Percentiles rank a stretch among this genome's conserved stretches.
Conservation (phyloP, 2,113 vertebrate species). For the Geococcyx californianus region DNA sequence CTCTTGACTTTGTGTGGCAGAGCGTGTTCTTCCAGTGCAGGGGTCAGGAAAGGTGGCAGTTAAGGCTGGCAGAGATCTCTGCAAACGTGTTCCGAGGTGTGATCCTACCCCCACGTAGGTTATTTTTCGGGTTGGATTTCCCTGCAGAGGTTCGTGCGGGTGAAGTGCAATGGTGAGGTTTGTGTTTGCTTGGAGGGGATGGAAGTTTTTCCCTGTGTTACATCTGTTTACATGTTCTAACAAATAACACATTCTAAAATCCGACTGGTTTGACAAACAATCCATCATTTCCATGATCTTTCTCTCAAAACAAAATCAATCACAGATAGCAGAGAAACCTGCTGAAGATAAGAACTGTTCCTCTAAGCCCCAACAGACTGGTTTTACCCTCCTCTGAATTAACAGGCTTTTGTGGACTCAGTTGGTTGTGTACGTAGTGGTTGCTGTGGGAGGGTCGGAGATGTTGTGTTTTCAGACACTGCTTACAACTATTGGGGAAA, state of each 20-base stretch:
- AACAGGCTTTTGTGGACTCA: not conserved
- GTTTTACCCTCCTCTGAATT: not conserved
- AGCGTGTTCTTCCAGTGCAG: not conserved
- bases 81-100: not conserved
- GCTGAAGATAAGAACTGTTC: not conserved
- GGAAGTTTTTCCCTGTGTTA: not conserved
- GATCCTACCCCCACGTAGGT: not conserved
- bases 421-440: too few relatives aligned
- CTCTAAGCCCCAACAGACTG: not conserved
- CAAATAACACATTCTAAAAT: not conserved
- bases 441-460: not conserved
- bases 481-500: not conserved
- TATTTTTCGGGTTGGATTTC: not conserved
- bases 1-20: not conserved
- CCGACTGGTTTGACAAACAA: not conserved
- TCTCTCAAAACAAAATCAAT: not conserved
- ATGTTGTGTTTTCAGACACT: not conserved
- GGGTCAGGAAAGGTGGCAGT: not conserved
- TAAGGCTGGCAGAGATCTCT: not conserved
- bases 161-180: not conserved
- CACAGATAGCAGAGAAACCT: not conserved
- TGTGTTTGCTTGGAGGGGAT: not conserved
- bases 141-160: not conserved
- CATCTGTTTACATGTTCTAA: not conserved
- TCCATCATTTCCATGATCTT: not conserved